Evolutionary conservation across 35 echinoderm and acorn worm species (phyloP), one percentile per base, ranked within the genome.

Genomic region (Eucidaris tribuloides): DNA sequence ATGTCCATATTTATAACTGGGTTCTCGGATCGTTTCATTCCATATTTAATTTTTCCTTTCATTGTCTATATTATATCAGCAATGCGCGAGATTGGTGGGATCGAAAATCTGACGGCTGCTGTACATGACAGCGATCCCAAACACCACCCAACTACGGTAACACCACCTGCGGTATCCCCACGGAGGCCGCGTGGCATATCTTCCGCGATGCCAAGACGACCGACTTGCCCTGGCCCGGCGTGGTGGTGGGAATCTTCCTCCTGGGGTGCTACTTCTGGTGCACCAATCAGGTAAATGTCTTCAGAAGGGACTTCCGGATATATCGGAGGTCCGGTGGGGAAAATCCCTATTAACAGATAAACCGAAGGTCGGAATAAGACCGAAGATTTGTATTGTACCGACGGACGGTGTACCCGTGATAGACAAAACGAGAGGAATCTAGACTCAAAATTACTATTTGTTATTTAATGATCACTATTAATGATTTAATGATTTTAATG

Each of bases 151-250:
- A 40, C 24, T 81, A 41, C 23, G 91, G 91, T 20, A 88, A 87
- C 62, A 87, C 91, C 3, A 57, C 86, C 7, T 99, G 96, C 56
- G 96, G 96, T 0, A 82, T 99, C 19, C 96, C 96, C 4, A 70
- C 59, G 17, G 86, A 83, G 38, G 65, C 79, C 3, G 81, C 86
- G 17, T 93, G 87, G 87, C 96, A 99, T 43, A 93, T 99, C 52
- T 93, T 99, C 42, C 68, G 96, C 39, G 83, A 85, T 82, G 86
- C 90, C 0, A 60, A 36, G 23, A 83, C 89, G 46, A 65, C 91
- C 0, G 82, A 83, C 55, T 84, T 93, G 18, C 96, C 96, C 0
- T 99, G 96, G 96, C 96, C 96, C 4, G 96, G 96, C 19, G 85
- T 89, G 20, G 23, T 99, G 18, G 89, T 99, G 49, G 96, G 96